Conservation (phyloP, 64 coral and sea anemone genomes). For the Montipora sp. region DNA sequence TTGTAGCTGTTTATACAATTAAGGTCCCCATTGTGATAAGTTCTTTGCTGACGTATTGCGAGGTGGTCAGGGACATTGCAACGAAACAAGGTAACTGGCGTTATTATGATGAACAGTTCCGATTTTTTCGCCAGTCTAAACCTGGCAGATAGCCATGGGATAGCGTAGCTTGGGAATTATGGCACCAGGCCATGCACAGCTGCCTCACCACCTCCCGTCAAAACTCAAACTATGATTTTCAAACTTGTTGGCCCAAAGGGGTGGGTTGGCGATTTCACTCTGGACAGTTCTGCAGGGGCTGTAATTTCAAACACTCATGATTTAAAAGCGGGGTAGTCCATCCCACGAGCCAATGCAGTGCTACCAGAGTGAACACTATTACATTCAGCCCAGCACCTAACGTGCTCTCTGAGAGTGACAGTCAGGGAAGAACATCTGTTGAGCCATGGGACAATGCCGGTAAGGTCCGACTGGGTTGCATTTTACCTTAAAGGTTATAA, state of each 20-base stretch:
- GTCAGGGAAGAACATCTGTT: neutral
- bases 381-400: no score
- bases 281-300: no score
- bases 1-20: conserved; percentile 6
- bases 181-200: neutral
- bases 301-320: no score
- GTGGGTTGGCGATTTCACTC: no score
- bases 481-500: neutral
- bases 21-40: neutral
- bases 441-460: neutral
- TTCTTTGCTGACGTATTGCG: conserved; percentile 10
- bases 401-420: neutral
- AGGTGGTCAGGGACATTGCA: conserved; percentile 16
- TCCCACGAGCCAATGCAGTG: no score
- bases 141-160: neutral
- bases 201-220: neutral
- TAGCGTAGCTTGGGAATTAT: neutral
- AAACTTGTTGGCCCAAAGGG: no score
- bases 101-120: conserved; percentile 37
- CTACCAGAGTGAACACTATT: no score
- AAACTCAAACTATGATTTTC: neutral
- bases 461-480: neutral
- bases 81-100: conserved; percentile 19
- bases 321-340: no score
- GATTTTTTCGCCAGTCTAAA: no score